Evolutionary conservation across 2,113 vertebrate genomes (phyloP), one percentile per base, ranked within the genome.

Genomic region (Anoura caudifer): DNA sequence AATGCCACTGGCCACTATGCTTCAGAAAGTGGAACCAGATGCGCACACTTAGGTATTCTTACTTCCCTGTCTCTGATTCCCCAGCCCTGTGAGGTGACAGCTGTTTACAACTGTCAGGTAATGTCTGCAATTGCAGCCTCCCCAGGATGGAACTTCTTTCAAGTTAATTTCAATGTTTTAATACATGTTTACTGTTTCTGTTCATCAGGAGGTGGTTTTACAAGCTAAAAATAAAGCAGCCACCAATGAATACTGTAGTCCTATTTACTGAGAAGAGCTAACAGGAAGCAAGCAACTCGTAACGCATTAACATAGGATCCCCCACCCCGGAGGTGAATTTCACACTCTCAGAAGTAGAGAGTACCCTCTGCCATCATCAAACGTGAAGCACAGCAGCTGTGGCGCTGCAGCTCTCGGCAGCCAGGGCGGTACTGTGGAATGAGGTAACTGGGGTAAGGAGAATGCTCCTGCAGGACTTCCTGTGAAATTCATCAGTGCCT

Each of bases 21-120:
- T 95, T 83, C 93, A 96, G 38, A 85, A 97, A 97, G 45, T 52
- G 45, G 38, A 82, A 96, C 83, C 95, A 96, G 67, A 82, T 87
- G 73, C 97, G 45, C 96, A 1, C 54, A 77, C 36, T 63, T 47
- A 90, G 38, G 67, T 92, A 94, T 94, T 70, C 47, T 91, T 89
- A 33, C 87, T 94, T 95, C 89, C 91, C 67, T 97, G 77, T 63
- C 70, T 97, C 96, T 67, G 33, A 54, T 94, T 96, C 52, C 72
- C 61, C 83, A 20, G 43, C 15, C 92, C 75, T 96, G 20, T 52
- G 20, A 97, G 69, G 33, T 88, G 69, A 97, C n/a, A 88, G 61
- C 28, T 95, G 87, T 97, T 97, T 95, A 91, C 41, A 89, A 95
- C 13, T 73, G 33, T 91, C 33, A 73, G 31, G 0, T 63, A 45